These are phyloP conservation scores for Atethmia centrago DNA, from an alignment of 2,888 invertebrate species.

Conservation along the genomic window DNA sequence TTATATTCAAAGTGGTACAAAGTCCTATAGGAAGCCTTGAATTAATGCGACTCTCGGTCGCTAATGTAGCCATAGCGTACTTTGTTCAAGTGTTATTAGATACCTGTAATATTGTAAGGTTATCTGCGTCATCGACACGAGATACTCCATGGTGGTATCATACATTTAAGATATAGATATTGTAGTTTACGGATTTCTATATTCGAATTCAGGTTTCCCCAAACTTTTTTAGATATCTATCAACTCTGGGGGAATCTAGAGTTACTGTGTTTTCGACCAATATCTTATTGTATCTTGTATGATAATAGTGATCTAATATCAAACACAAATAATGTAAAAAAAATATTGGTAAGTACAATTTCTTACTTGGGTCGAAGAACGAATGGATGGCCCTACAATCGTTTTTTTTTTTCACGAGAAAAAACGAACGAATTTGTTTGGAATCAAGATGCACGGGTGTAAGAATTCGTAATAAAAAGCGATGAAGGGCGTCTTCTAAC, in stretches of 20 bases:
- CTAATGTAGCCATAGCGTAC: constrained; percentile 22
- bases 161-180: background rate
- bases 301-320: background rate
- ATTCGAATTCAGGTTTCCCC: background rate
- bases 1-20: constrained; percentile 33
- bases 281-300: background rate
- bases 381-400: background rate
- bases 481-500: constrained; percentile 2
- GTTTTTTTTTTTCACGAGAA: background rate
- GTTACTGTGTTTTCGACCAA: background rate
- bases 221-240: background rate
- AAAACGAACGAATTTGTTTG: background rate
- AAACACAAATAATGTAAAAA: too few species aligned
- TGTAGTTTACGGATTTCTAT: background rate
- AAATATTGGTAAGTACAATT: too few species aligned
- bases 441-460: background rate
- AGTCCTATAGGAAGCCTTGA: constrained; percentile 43
- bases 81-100: constrained; percentile 43
- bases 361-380: background rate
- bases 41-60: constrained; percentile 21
- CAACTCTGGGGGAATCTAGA: background rate
- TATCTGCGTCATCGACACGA: constrained; percentile 14
- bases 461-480: background rate
- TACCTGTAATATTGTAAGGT: constrained; percentile 26
- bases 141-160: constrained; percentile 1